Evolutionary conservation across 2,888 invertebrate genomes (phyloP).

Genomic region (Harmothoe impar): DNA sequence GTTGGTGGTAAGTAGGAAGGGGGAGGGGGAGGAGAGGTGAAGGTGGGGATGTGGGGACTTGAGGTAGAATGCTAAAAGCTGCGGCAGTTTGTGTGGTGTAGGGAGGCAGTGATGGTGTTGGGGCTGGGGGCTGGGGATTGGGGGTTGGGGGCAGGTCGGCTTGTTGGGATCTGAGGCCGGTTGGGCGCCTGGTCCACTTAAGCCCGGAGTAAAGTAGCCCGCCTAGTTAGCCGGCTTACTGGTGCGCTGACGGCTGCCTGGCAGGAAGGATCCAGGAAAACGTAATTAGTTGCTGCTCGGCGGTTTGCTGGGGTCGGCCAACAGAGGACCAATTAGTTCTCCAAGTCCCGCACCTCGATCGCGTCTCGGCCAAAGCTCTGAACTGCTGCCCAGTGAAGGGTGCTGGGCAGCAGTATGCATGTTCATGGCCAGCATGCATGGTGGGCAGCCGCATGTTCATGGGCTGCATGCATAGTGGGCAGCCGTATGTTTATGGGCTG

Average conservation of each 20-base stretch:
- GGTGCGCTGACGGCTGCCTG: slow-evolving; percentile 19
- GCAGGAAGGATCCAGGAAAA: slow-evolving; percentile 35
- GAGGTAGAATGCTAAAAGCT: too few relatives aligned
- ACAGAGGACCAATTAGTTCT: slow-evolving; percentile 34
- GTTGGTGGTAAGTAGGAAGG: background rate
- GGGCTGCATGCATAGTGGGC: too few relatives aligned
- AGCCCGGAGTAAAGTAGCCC: slow-evolving; percentile 1
- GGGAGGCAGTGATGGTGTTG: background rate
- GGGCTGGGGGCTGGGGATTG: background rate
- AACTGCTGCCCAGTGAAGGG: background rate
- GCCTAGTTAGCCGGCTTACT: slow-evolving; percentile 36
- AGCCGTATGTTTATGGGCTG: too few relatives aligned
- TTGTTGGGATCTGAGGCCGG: background rate
- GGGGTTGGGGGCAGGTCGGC: background rate
- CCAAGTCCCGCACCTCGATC: background rate
- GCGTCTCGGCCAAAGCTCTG: background rate
- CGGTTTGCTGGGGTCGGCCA: slow-evolving; percentile 15
- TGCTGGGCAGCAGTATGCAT: background rate
- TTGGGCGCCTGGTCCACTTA: background rate
- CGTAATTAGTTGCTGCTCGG: slow-evolving; percentile 38
- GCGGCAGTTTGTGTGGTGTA: background rate
- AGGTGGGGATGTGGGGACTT: background rate
- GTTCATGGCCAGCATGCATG: too few relatives aligned
- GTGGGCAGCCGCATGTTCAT: too few relatives aligned
- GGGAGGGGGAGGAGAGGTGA: background rate